Base-by-base conservation (phyloP, 2,888 invertebrate species). In the Melieria crassipennis region DNA sequence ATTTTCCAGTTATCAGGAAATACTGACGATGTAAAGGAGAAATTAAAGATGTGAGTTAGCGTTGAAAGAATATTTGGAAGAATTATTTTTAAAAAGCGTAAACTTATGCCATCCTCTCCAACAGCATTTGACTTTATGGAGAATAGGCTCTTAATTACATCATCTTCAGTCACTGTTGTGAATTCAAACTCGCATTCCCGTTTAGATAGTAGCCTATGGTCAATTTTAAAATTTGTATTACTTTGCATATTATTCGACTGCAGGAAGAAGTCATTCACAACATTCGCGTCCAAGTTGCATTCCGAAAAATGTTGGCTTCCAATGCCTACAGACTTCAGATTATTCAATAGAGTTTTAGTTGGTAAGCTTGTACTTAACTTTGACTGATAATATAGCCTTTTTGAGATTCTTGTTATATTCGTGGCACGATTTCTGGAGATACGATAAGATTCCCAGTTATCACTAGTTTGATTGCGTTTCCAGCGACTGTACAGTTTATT, bases 261-360 rank as follows among this genome's bases (percentile, higher is more conserved):
- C 30, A 11, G 16, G 57, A 16, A 57, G 57, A 10, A 13, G 57
- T 57, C 16, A 57, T 13, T 57, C 57, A n/a, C n/a, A n/a, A 57
- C 30, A 57, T 57, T 30, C 3, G 30, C 13, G 30, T 57, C 57
- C 10, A 13, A 13, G 16, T 57, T 57, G 57, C 57, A 57, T 57
- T 13, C 13, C 5, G 9, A 30, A 57, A 16, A 16, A 57, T 57
- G n/a, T 30, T 57, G n/a, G 30, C 16, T 30, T 9, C 57, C 13
- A 57, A 57, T 57, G 13, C 57, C 57, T 5, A 57, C 57, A 57
- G 57, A 57, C 57, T 5, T 57, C 57, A 57, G 4, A 57, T 57
- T 16, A 13, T 57, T 57, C 57, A 5, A 57, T 3, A 30, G 57
- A 5, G 57, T 57, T 57, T 57, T 5, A 57, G 57, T 57, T 30